Base-by-base conservation (phyloP, 2,797 vertebrate species). In the Microctenopoma lineatum region DNA sequence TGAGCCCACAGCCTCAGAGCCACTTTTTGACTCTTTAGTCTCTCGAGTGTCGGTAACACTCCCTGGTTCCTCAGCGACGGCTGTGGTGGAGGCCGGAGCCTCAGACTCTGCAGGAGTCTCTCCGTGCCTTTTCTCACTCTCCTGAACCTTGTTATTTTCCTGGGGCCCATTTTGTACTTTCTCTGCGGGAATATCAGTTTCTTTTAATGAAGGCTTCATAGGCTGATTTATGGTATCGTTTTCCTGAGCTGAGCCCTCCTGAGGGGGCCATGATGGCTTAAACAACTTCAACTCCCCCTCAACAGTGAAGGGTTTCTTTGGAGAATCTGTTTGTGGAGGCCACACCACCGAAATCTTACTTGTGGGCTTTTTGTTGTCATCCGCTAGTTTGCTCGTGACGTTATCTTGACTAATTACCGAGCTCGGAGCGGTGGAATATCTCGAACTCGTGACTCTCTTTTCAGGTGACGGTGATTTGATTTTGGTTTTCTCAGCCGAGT, bases 201-300 rank as follows among this genome's bases (percentile, higher is more conserved):
- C 86, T 81, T 72, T 90, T 84, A 74, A 68, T 63, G 56, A 44
- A 56, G 79, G 69, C 71, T 74, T 87, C 27, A 45, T 48, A 12
- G 79, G 62, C 55, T 59, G 78, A 80, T 78, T 81, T 65, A 80
- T 60, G 27, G 46, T 44, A 77, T 87, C 71, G 4, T 79, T 77
- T 63, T 90, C 77, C 70, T 90, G 85, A 79, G 84, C 74, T 21
- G 77, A 44, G 59, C 62, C 87, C 70, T 87, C 87, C 72, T 94
- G 92, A 0, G 97, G 97, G 26, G 97, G 98, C 98, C 98, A 98
- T n/a, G 92, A 93, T 11, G 96, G 95, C 83, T 96, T 98, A 34
- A 81, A 91, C 65, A 96, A 52, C 90, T 94, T 96, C 76, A 96
- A 41, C 34, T 95, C 93, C 59, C 96, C 95, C 70, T 97, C 95